A percentile compares a stretch with the other conserved stretches of the same genome.
phyloP scores from a whole-genome alignment of 2,113 vertebrate species.

The Stegostoma tigrinum region DNA sequence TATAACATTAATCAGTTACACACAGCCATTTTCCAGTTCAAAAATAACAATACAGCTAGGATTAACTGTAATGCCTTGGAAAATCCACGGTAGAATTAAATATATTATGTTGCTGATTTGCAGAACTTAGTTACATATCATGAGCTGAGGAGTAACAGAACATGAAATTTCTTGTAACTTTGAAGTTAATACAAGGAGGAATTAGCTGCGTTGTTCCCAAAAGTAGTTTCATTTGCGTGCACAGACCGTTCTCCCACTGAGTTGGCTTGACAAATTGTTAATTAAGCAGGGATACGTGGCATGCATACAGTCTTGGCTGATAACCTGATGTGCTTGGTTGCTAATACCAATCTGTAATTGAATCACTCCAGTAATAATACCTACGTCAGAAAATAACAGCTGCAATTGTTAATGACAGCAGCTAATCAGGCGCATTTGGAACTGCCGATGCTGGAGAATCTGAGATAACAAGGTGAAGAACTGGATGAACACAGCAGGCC shows the following conservation, averaged over 20 bases:
- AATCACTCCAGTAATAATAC: neutral
- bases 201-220: neutral
- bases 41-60: neutral
- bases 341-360: constrained; percentile 15
- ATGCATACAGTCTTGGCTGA: neutral
- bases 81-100: neutral
- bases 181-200: neutral
- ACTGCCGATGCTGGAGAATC: too few species aligned
- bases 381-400: neutral
- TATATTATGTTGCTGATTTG: neutral
- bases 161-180: neutral
- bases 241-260: neutral
- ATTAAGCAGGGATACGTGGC: neutral
- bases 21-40: neutral
- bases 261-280: neutral
- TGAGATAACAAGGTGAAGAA: too few species aligned
- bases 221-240: neutral
- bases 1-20: neutral
- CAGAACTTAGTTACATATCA: neutral
- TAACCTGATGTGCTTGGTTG: neutral
- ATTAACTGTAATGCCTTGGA: neutral
- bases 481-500: too few species aligned
- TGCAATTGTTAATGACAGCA: neutral
- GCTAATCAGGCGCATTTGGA: too few species aligned
- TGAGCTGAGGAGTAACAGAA: neutral